Conservation (phyloP, 2,797 vertebrate species). For the Enteromius unitaeniatus region DNA sequence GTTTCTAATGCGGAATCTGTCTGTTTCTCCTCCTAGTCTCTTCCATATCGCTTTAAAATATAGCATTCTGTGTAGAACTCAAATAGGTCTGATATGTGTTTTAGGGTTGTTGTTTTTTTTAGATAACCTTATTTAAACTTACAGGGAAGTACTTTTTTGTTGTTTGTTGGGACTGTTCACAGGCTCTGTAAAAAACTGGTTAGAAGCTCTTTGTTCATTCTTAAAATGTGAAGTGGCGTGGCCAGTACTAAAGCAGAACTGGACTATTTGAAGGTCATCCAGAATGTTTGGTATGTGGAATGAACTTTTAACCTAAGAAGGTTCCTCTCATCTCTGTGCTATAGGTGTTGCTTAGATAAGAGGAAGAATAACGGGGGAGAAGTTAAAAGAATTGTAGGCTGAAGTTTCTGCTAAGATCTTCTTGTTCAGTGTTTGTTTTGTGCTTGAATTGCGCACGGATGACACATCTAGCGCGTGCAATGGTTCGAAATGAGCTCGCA, state of each 20-base stretch:
- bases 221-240: neutral
- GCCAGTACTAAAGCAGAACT: neutral
- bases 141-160: neutral
- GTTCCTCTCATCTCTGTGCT: neutral
- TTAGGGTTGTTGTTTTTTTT: neutral
- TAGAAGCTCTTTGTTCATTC: neutral
- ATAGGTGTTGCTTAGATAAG: neutral
- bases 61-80: too few relatives aligned
- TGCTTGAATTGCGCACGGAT: too few relatives aligned
- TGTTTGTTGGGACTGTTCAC: neutral
- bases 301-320: neutral
- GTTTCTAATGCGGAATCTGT: too few relatives aligned
- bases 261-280: neutral
- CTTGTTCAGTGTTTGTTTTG: neutral
- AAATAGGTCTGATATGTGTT: too few relatives aligned
- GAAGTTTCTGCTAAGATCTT: neutral
- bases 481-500: too few relatives aligned
- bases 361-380: neutral
- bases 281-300: neutral
- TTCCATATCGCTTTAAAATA: too few relatives aligned
- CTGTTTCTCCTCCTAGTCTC: too few relatives aligned
- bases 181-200: neutral
- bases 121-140: neutral
- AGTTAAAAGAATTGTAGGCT: neutral
- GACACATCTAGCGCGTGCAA: too few relatives aligned